Evolutionary conservation across 2,888 invertebrate genomes (phyloP).

Genomic region (Dinocampus coccinellae): DNA sequence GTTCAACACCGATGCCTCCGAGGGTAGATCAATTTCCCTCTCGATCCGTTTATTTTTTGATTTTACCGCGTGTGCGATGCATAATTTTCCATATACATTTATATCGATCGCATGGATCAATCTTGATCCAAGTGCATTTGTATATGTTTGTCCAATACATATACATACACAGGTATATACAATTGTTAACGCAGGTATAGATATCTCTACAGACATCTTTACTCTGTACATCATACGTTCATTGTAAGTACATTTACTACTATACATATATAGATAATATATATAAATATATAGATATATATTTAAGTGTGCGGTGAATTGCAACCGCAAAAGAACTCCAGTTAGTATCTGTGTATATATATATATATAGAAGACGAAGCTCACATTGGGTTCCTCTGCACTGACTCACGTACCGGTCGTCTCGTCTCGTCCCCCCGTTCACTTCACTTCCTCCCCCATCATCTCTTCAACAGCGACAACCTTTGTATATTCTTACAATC

Average conservation of each 20-base stretch:
- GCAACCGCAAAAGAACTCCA: constrained; percentile 48
- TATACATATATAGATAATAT: constrained; percentile 5
- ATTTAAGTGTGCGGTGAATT: constrained; percentile 35
- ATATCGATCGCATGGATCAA: constrained; percentile 10
- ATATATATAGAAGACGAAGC: constrained; percentile 30
- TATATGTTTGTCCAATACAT: too few relatives aligned
- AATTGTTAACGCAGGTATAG: not conserved
- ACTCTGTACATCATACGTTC: not conserved
- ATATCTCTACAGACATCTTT: not conserved
- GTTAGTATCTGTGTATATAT: constrained; percentile 38
- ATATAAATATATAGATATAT: constrained; percentile 26
- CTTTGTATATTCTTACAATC: constrained; percentile 1
- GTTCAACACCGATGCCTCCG: not conserved
- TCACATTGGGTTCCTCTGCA: constrained; percentile 54
- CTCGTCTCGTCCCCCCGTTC: constrained; percentile 43
- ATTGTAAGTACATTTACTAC: not conserved
- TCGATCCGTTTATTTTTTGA: constrained; percentile 25
- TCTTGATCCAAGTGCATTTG: constrained; percentile 3
- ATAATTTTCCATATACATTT: constrained; percentile 2
- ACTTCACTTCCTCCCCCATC: constrained; percentile 34
- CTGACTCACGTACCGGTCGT: constrained; percentile 62
- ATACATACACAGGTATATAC: not conserved
- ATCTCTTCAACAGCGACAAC: not conserved
- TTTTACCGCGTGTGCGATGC: constrained; percentile 7
- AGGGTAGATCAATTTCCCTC: constrained; percentile 27